Evolutionary conservation across 2,888 invertebrate species (phyloP).

Genomic region (Dexiosoma caninum): DNA sequence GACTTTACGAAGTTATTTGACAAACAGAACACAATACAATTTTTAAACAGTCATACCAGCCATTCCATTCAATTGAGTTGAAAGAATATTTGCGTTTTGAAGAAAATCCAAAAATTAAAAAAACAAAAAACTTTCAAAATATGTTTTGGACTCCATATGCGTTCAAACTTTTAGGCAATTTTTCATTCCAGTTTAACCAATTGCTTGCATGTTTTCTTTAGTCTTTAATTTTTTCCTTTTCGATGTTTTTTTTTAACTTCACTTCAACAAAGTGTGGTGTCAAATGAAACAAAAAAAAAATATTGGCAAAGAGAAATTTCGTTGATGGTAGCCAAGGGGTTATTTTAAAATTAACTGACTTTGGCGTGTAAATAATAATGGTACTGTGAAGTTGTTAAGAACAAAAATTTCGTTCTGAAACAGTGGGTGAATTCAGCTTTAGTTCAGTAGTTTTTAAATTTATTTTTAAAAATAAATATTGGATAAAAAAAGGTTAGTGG

Average conservation of each 20-base stretch:
- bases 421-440: too few relatives aligned
- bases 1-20: conserved; percentile 42
- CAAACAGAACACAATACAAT: conserved; percentile 26
- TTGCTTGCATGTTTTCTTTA: conserved; percentile 32
- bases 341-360: too few relatives aligned
- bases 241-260: not conserved
- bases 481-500: too few relatives aligned
- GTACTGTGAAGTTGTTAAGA: too few relatives aligned
- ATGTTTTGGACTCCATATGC: conserved; percentile 36
- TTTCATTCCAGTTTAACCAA: conserved; percentile 26
- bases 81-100: conserved; percentile 56
- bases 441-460: too few relatives aligned
- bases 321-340: too few relatives aligned
- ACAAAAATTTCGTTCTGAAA: too few relatives aligned
- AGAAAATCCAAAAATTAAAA: conserved; percentile 1
- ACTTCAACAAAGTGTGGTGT: conserved; percentile 17
- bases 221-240: not conserved
- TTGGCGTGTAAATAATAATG: too few relatives aligned
- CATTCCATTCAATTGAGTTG: conserved; percentile 27
- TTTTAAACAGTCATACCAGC: conserved; percentile 5
- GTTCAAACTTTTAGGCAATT: conserved; percentile 34
- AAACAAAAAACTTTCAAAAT: conserved; percentile 18
- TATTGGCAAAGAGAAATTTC: not conserved
- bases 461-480: too few relatives aligned
- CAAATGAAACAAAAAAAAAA: not conserved